Evolutionary conservation across 1,140 invertebrate genomes (phyloP), one percentile per base, ranked within the genome.

Genomic region (Drosophila bipectinata): DNA sequence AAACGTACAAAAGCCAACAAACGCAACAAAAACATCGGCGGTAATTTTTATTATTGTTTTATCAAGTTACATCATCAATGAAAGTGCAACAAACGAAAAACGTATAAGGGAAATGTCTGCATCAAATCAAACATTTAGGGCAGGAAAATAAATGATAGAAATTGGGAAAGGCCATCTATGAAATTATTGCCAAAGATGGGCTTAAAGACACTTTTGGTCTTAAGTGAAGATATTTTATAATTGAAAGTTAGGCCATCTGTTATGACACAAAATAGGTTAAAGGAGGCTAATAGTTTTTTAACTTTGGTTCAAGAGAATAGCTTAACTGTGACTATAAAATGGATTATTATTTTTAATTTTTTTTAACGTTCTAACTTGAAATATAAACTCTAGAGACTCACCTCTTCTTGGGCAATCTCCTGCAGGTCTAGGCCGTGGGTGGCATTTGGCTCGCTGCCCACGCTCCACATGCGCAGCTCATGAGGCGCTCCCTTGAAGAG

Each of bases 371-470:
- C 49, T 4, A 21, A 21, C n/a, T n/a, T n/a, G n/a, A n/a, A n/a
- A n/a, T n/a, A n/a, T n/a, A n/a, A n/a, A n/a, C 26, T 28, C 1
- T 6, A 1, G 5, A 1, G 7, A 74, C 90, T 91, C 44, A 91
- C 90, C 87, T 87, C 74, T 74, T 91, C 79, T 1, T 76, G 47
- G 49, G 56, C 92, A 77, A 96, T 93, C 92, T 96, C 95, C 79
- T 96, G 93, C 79, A 96, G 95, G 75, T 95, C 94, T n/a, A 97
- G 93, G 53, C 95, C 95, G 87, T 96, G 95, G 92, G 95, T 92
- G 92, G 94, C 78, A 93, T 95, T 92, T 91, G 93, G 92, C 94
- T 96, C 87, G 92, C 94, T 77, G 93, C 93, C 76, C 47, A 96
- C 96, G 34, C 93, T 94, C 94, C 95, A 97, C 93, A 98, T 94